These are phyloP conservation scores for Nebria ingens DNA, from an alignment of 1,140 invertebrate genomes.

Conservation along the genomic window DNA sequence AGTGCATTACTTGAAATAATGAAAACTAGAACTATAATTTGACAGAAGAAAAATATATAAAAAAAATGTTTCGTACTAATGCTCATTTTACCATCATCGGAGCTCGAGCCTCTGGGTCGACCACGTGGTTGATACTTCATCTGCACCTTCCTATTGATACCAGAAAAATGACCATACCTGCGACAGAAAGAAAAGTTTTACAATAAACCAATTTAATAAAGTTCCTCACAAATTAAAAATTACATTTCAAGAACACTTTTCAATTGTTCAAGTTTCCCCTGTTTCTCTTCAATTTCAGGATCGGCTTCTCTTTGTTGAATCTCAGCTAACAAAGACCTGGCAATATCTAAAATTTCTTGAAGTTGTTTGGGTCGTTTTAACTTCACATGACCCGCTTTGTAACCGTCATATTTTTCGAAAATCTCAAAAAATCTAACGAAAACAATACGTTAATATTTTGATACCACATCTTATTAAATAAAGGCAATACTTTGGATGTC, in stretches of 20 bases:
- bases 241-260: slow-evolving; percentile 99
- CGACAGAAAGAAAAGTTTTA: slow-evolving; percentile 15
- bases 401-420: slow-evolving; percentile 95
- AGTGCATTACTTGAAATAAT: too few species aligned
- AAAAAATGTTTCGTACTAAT: slow-evolving; percentile 28
- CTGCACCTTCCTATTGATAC: slow-evolving; percentile 99
- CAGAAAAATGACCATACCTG: slow-evolving; percentile 99
- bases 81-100: slow-evolving; percentile 76
- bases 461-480: slow-evolving; percentile 4
- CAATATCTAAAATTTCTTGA: slow-evolving; percentile 94
- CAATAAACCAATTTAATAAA: slow-evolving; percentile 17
- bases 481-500: slow-evolving; percentile 79
- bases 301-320: slow-evolving; percentile 75
- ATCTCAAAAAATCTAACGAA: slow-evolving; percentile 87
- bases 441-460: slow-evolving; percentile 8
- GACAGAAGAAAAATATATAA: slow-evolving; percentile 13
- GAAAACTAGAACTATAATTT: too few species aligned
- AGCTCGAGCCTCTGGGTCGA: slow-evolving; percentile 82
- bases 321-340: slow-evolving; percentile 75
- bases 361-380: slow-evolving; percentile 95
- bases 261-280: slow-evolving; percentile 93
- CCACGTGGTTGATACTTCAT: slow-evolving; percentile 98
- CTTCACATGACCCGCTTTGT: slow-evolving; percentile 92
- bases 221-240: slow-evolving; percentile 29
- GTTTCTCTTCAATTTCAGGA: slow-evolving; percentile 92